These are phyloP conservation scores for Eupelmus urozonus DNA, from an alignment of 2,888 invertebrate species.

Conservation along the genomic window DNA sequence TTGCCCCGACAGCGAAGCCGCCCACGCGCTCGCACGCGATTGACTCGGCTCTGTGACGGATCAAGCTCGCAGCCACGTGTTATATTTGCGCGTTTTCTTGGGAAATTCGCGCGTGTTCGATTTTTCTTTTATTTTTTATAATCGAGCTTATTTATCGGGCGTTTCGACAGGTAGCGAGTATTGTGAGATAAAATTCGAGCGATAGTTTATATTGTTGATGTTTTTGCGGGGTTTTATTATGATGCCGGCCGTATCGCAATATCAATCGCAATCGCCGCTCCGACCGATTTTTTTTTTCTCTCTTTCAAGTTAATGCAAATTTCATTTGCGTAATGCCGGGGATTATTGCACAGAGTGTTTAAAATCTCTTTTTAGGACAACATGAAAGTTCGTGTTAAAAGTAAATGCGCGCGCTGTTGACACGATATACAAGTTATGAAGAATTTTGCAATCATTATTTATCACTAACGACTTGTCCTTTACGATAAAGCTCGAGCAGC, in stretches of 20 bases:
- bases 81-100: slow-evolving; percentile 20
- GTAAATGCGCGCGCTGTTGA: no score
- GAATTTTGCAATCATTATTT: no score
- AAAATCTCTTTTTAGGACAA: no score
- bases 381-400: no score
- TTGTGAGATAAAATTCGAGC: neutral
- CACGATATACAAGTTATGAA: no score
- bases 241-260: neutral
- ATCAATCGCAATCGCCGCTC: neutral
- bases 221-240: neutral
- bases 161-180: slow-evolving; percentile 18
- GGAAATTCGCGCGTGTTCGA: slow-evolving; percentile 1
- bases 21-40: slow-evolving; percentile 27
- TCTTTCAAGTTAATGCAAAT: neutral
- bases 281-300: neutral
- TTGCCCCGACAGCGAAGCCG: slow-evolving; percentile 29
- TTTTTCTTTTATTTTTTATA: slow-evolving; percentile 11
- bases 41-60: slow-evolving; percentile 32
- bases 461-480: no score
- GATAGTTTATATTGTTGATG: slow-evolving; percentile 1
- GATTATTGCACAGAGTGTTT: no score
- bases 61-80: slow-evolving; percentile 20
- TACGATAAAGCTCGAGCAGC: no score
- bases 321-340: no score
- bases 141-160: neutral